Evolutionary conservation across 2,888 invertebrate species (phyloP).

Genomic region (Prosopocoilus inquinatus): DNA sequence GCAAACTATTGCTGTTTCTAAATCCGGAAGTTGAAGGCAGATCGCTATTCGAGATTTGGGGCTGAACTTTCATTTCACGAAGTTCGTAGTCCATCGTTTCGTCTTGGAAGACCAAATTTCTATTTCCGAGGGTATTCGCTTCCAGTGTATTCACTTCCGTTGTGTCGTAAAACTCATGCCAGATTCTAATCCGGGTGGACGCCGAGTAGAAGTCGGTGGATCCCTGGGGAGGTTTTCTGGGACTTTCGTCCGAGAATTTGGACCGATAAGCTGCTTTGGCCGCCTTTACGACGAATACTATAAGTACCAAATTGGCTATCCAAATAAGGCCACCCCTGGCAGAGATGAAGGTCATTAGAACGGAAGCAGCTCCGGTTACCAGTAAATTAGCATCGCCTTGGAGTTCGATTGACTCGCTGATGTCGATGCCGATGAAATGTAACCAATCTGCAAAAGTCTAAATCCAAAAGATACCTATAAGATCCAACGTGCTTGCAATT

Average conservation of each 20-base stretch:
- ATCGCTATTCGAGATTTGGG: too few relatives aligned
- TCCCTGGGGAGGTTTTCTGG: neutral
- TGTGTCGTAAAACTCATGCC: constrained; percentile 38
- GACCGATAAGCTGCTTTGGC: constrained; percentile 15
- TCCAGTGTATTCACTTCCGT: constrained; percentile 17
- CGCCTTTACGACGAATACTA: constrained; percentile 31
- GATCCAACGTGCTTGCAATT: neutral
- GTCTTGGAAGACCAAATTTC: too few relatives aligned
- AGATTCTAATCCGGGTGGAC: constrained; percentile 32
- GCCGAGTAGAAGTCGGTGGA: neutral
- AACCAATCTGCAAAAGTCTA: constrained; percentile 37
- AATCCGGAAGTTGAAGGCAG: too few relatives aligned
- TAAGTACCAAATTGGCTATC: constrained; percentile 34
- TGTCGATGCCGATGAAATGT: constrained; percentile 34
- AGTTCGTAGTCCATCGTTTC: too few relatives aligned
- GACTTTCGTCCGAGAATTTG: constrained; percentile 1
- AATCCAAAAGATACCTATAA: constrained; percentile 14
- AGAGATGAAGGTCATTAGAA: constrained; percentile 29
- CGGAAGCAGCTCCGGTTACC: constrained; percentile 29
- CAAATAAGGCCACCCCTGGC: constrained; percentile 34
- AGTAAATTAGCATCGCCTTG: constrained; percentile 22
- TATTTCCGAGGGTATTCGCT: too few relatives aligned
- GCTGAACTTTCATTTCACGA: too few relatives aligned
- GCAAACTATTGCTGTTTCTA: too few relatives aligned
- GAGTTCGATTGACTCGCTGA: constrained; percentile 28